Evolutionary conservation across 2,113 vertebrate genomes (phyloP).

Genomic region (Felis catus): DNA sequence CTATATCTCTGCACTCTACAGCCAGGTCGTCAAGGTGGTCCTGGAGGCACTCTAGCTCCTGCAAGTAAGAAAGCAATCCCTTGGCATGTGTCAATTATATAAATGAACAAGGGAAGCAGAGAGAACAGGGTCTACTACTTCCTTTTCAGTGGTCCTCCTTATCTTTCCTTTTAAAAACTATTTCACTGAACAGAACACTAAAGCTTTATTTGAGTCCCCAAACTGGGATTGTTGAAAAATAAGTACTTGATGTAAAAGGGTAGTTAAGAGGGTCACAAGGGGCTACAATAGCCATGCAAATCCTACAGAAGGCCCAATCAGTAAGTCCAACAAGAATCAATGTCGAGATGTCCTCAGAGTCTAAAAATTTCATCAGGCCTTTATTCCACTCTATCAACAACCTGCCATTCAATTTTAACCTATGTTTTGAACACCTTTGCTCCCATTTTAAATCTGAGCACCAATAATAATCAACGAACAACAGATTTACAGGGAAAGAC

Average conservation of each 20-base stretch:
- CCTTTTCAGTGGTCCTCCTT: background rate
- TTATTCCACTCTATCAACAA: background rate
- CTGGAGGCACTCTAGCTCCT: constrained; percentile 98
- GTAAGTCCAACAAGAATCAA: background rate
- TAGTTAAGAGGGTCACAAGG: background rate
- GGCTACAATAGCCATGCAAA: background rate
- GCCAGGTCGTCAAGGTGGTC: constrained; percentile 96
- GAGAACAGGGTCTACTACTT: background rate
- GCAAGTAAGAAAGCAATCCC: constrained; percentile 13
- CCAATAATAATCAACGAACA: background rate
- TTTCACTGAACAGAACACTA: background rate
- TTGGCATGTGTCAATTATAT: background rate
- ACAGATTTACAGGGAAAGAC: background rate
- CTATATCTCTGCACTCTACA: constrained; percentile 93
- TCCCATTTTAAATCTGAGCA: background rate
- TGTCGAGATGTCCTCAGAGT: background rate
- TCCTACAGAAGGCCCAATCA: background rate
- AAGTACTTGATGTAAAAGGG: background rate
- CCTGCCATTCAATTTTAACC: background rate
- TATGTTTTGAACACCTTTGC: background rate
- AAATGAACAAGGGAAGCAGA: background rate
- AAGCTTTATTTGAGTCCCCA: background rate
- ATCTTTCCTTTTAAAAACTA: background rate
- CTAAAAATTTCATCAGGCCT: background rate
- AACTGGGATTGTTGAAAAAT: background rate